Percentiles rank a stretch among this genome's conserved stretches.
These are phyloP conservation scores for Andrena praecox DNA, from an alignment of 2,888 invertebrate species.

Conservation along the genomic window DNA sequence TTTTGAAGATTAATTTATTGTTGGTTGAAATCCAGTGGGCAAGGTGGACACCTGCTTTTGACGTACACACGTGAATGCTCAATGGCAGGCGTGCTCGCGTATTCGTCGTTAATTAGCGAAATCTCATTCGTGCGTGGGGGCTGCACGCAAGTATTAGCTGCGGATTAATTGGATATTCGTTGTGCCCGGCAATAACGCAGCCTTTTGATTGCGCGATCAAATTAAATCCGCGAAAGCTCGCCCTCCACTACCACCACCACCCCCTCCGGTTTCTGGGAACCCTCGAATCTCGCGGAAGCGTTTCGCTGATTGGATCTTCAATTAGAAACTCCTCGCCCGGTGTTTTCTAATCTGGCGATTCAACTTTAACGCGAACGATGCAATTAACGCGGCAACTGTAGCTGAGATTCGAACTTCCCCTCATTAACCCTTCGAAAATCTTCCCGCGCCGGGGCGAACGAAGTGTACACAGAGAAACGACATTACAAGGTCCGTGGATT, in stretches of 20 bases:
- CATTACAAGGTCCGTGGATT: neutral
- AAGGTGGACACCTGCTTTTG: too few species aligned
- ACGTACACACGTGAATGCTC: too few species aligned
- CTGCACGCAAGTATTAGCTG: neutral
- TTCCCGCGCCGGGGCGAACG: neutral
- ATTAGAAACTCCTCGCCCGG: slow-evolving; percentile 5
- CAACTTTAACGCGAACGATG: slow-evolving; percentile 11
- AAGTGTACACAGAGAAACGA: neutral
- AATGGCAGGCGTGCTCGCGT: slow-evolving; percentile 8
- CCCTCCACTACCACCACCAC: neutral
- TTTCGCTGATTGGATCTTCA: neutral
- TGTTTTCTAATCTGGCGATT: slow-evolving; percentile 18
- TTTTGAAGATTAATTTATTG: too few species aligned
- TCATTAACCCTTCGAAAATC: neutral
- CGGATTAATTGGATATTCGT: slow-evolving; percentile 43
- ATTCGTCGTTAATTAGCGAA: slow-evolving; percentile 45
- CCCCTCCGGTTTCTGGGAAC: neutral
- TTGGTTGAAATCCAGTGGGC: too few species aligned
- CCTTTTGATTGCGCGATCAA: slow-evolving; percentile 61
- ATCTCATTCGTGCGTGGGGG: slow-evolving; percentile 6
- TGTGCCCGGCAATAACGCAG: slow-evolving; percentile 45
- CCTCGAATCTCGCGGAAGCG: neutral
- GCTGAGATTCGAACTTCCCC: neutral
- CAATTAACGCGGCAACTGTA: neutral
- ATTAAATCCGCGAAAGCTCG: slow-evolving; percentile 53